phyloP scores from a whole-genome alignment of 2,113 vertebrate species.

The Upupa epops region DNA sequence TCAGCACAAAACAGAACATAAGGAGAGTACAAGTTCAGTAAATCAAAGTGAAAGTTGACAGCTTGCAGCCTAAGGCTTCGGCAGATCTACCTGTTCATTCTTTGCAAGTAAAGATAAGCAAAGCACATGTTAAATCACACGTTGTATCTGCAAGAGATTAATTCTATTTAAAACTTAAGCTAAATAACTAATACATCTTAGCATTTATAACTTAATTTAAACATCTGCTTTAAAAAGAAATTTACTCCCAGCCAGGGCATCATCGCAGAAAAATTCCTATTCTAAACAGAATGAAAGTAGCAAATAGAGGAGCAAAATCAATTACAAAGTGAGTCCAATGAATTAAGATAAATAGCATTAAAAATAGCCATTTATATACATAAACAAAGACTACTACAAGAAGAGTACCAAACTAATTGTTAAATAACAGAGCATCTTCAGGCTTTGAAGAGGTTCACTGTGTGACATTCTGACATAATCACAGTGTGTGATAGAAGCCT shows the following conservation, averaged over 20 bases:
- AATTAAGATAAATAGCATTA: not conserved
- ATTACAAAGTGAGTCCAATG: accelerated
- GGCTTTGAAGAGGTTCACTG: not conserved
- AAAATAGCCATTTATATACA: not conserved
- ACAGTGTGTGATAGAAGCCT: not conserved
- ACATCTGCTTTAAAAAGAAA: not conserved
- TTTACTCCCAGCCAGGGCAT: not conserved
- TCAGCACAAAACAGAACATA: too few relatives aligned
- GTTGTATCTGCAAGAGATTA: not conserved
- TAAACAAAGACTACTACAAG: not conserved
- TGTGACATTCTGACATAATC: not conserved
- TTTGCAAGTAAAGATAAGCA: not conserved
- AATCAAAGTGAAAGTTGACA: not conserved
- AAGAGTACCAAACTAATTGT: not conserved
- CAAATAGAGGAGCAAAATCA: not conserved
- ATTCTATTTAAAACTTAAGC: not conserved
- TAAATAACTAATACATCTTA: not conserved
- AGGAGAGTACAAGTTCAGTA: not conserved
- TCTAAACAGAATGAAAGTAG: not conserved
- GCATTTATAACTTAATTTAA: not conserved
- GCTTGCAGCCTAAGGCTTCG: not conserved
- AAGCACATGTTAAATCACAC: not conserved
- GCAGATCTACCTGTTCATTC: not conserved
- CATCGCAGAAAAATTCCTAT: not conserved
- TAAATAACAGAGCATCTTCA: not conserved